Base-by-base conservation (phyloP, 2,113 vertebrate species). In the Marmota monax region DNA sequence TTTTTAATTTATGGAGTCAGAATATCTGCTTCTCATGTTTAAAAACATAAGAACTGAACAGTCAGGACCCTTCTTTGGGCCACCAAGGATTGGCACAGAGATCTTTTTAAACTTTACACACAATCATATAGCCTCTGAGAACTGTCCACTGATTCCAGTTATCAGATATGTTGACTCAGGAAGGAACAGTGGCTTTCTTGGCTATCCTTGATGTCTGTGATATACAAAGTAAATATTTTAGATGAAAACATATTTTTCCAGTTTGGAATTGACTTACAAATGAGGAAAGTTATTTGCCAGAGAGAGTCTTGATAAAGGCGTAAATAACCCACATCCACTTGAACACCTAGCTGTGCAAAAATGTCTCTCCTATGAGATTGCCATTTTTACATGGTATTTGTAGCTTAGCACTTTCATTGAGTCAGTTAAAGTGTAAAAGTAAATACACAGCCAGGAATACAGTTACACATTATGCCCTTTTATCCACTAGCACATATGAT, bases 1-100 rank as follows among this genome's bases (percentile, higher is more conserved):
- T 80, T 69, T 14, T 92, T 84, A n/a, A 77, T 87, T 65, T 65
- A 63, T 77, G 63, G 39, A 88, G 25, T 87, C 80, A 89, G 39
- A 77, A 74, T 93, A 92, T 79, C 56, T 94, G 63, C 25, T 90
- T 72, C 91, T 86, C 48, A 95, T 83, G 37, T 7, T 92, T 96
- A 76, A 39, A 92, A 77, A 32, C 65, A 94, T 42, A 96, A 95
- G 91, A 7, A 3, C 58, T 93, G 65, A 96, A 85, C 69, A 61
- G 56, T 32, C 92, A 76, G 3, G 89, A 77, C 17, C 34, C 37
- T 16, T 77, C 37, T 93, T 83, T 39, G 9, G 85, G 51, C 39
- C 23, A 70, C 10, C 11, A 69, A 34, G 23, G 5, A 8, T 78
- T 93, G 61, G 23, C 37, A 74, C 12, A 78, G 53, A 80, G 58